Base-by-base conservation (phyloP, 2,888 invertebrate species). In the Biston betularia region DNA sequence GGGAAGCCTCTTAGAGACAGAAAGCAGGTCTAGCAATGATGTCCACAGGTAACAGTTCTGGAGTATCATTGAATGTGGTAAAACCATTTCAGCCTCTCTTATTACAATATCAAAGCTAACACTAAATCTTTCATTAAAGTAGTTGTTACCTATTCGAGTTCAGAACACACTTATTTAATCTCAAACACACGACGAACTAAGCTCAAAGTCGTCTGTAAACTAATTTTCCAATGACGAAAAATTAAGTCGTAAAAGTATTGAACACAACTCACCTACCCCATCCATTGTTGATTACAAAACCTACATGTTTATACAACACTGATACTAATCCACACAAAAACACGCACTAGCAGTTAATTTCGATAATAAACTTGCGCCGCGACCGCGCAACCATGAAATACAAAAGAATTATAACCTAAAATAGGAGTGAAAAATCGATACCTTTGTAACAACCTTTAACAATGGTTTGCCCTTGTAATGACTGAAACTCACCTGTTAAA, bases 341-440 rank as follows among this genome's bases (percentile, higher is more conserved):
- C 82, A 74, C 77, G 70, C 78, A 76, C 75, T 78, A 83, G 73
- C 74, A 71, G 75, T 77, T 86, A 88, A 89, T 90, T 84, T 82
- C 74, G 80, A 75, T 89, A 88, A 88, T 88, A 84, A 87, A 87
- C 86, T 86, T 75, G 76, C 74, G 75, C 77, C 79, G 78, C 75
- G 81, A 77, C 79, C 81, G 82, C 83, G 81, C 80, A 83, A 85
- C 81, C 79, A 80, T 81, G 75, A 82, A 87, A 88, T 89, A 91
- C 88, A 88, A 87, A 85, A 77, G 81, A 81, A 88, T 87, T 87
- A 88, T 92, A 92, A 93, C 92, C 91, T 90, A 88, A 89, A 87
- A 87, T 86, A 87, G 79, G 78, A 84, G 78, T 69, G 88, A 89
- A 93, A 93, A 93, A 93, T 93, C 93, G 84, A 93, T 93, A 93